Conservation (phyloP, 1,140 invertebrate species). For the Triops longicaudatus region DNA sequence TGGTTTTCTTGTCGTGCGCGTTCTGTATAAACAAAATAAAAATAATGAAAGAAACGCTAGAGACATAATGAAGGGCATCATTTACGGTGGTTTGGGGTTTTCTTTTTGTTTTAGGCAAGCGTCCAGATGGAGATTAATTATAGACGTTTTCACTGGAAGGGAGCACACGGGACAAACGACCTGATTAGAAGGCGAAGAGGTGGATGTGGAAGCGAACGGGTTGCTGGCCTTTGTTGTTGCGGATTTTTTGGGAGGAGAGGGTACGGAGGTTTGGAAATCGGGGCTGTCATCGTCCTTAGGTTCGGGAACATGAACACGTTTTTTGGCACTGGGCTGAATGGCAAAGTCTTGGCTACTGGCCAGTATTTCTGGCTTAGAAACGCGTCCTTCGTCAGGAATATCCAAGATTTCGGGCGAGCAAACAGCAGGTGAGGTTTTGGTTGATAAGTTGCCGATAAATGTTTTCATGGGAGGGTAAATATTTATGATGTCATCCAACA, state of each 20-base stretch:
- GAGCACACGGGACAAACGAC: slow-evolving; percentile 49
- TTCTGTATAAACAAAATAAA: neutral
- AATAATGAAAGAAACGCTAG: neutral
- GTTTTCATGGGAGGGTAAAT: slow-evolving; percentile 39
- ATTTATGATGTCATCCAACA: slow-evolving; percentile 41
- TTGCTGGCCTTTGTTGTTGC: slow-evolving; percentile 26
- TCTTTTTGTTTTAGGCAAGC: slow-evolving; percentile 42
- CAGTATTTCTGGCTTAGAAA: neutral
- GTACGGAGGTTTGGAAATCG: neutral
- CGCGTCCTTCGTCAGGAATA: neutral
- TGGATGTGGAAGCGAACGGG: slow-evolving; percentile 20
- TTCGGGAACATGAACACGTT: neutral
- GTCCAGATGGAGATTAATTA: slow-evolving; percentile 49
- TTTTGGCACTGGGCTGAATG: neutral
- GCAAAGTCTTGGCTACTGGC: neutral
- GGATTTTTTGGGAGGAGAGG: neutral
- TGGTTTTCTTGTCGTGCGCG: slow-evolving; percentile 34
- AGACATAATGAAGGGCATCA: slow-evolving; percentile 12
- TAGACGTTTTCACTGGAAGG: slow-evolving; percentile 40
- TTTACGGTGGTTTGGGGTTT: slow-evolving; percentile 31
- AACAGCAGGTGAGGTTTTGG: slow-evolving; percentile 20
- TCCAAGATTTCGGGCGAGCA: neutral
- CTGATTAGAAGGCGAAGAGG: slow-evolving; percentile 28
- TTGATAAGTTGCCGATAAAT: slow-evolving; percentile 26
- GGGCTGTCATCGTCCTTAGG: neutral